A percentile compares a stretch with the other conserved stretches of the same genome.
Conservation (phyloP, 2,888 invertebrate species). For the Mythimna impura region DNA sequence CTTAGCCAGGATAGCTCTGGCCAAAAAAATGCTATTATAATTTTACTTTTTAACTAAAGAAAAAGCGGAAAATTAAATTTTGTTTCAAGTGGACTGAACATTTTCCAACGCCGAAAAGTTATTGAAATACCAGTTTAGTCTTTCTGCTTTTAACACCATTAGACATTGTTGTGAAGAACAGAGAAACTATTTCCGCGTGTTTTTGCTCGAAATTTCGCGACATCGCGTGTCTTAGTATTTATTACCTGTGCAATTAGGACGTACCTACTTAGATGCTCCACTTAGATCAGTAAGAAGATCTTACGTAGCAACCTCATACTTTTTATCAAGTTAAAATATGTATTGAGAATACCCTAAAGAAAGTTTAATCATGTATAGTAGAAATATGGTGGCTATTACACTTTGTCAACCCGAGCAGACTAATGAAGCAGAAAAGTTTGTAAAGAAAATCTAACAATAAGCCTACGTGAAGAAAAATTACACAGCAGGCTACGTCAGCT, state of each 20-base stretch:
- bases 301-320: slow-evolving; percentile 43
- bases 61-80: neutral
- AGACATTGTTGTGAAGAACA: slow-evolving; percentile 16
- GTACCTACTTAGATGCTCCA: slow-evolving; percentile 26
- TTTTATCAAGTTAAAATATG: slow-evolving; percentile 43
- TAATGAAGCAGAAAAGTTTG: slow-evolving; percentile 42
- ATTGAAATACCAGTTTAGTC: neutral
- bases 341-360: slow-evolving; percentile 46
- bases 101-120: neutral
- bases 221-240: slow-evolving; percentile 62
- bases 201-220: slow-evolving; percentile 49
- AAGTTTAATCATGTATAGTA: slow-evolving; percentile 24
- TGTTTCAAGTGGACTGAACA: neutral
- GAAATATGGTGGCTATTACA: slow-evolving; percentile 37
- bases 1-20: neutral
- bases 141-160: slow-evolving; percentile 12
- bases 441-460: slow-evolving; percentile 56
- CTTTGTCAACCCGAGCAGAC: slow-evolving; percentile 36
- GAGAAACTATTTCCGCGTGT: slow-evolving; percentile 40
- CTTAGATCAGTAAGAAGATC: slow-evolving; percentile 44
- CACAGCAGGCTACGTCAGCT: slow-evolving; percentile 40
- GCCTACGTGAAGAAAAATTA: slow-evolving; percentile 57
- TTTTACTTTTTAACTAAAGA: slow-evolving; percentile 18
- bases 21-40: neutral
- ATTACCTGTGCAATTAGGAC: slow-evolving; percentile 58